Conservation (phyloP, 1,140 invertebrate species). For the Temnothorax longispinosus region DNA sequence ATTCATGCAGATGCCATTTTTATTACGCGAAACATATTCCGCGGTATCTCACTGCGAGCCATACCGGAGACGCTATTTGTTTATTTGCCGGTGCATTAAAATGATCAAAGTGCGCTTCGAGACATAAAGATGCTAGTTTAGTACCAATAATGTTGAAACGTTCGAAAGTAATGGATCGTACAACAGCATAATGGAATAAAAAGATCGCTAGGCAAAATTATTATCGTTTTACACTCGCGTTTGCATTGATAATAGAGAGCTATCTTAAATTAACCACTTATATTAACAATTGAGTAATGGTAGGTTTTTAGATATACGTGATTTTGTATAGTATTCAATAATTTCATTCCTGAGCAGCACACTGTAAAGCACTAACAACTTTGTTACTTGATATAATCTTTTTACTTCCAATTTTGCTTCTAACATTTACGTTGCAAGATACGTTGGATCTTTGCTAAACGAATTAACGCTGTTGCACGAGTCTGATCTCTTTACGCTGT, state of each 20-base stretch:
- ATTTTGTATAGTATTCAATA: neutral
- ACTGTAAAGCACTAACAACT: neutral
- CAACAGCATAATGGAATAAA: neutral
- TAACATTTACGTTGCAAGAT: conserved; percentile 30
- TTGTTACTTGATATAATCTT: neutral
- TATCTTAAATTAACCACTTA: neutral
- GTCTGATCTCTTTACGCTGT: conserved; percentile 17
- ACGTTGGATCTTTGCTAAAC: neutral
- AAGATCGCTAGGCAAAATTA: neutral
- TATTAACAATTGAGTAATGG: neutral
- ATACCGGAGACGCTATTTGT: conserved; percentile 1
- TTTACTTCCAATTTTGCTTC: conserved; percentile 27
- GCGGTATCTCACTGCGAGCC: neutral
- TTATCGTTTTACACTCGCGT: neutral
- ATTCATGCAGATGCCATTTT: conserved; percentile 58
- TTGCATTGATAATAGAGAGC: neutral
- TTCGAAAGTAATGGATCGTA: conserved; percentile 6
- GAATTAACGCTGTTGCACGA: conserved; percentile 8
- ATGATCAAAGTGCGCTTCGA: neutral
- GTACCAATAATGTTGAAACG: neutral
- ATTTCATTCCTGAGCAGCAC: neutral
- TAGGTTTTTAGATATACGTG: neutral
- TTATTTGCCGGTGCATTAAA: conserved; percentile 25
- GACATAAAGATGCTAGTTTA: neutral
- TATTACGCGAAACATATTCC: conserved; percentile 52